phyloP scores from a whole-genome alignment of 2,888 invertebrate species.

The Esperia sulphurella region DNA sequence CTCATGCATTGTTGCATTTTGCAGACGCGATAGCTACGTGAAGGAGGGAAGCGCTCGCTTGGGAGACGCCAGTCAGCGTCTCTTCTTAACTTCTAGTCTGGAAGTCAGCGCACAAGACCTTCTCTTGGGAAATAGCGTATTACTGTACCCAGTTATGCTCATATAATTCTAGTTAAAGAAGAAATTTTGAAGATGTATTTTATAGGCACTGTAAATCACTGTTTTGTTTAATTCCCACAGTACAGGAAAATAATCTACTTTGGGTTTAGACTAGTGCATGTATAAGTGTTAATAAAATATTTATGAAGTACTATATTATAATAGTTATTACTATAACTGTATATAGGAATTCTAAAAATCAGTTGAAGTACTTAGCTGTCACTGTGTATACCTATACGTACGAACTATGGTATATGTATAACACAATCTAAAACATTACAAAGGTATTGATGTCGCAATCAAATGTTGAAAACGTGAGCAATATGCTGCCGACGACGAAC shows the following conservation, averaged over 20 bases:
- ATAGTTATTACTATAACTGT: too few relatives aligned
- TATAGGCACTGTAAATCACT: too few relatives aligned
- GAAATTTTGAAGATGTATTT: too few relatives aligned
- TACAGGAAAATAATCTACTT: too few relatives aligned
- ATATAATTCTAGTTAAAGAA: too few relatives aligned
- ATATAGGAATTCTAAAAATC: too few relatives aligned
- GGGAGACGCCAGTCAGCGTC: constrained; percentile 73
- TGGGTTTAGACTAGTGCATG: too few relatives aligned
- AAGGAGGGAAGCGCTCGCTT: constrained; percentile 57
- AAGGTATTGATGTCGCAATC: constrained; percentile 71
- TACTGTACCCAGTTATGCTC: constrained; percentile 4
- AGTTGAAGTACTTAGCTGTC: too few relatives aligned
- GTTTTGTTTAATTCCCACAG: too few relatives aligned
- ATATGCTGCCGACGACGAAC: constrained; percentile 68
- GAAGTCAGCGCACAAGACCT: constrained; percentile 20
- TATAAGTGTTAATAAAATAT: too few relatives aligned
- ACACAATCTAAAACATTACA: constrained; percentile 22
- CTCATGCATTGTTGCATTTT: constrained; percentile 74
- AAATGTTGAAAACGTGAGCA: constrained; percentile 74
- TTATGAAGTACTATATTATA: too few relatives aligned
- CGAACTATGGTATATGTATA: not conserved
- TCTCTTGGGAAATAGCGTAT: constrained; percentile 23
- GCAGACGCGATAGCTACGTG: constrained; percentile 67
- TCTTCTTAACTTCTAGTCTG: constrained; percentile 51
- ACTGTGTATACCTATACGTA: too few relatives aligned